phyloP scores from a whole-genome alignment of 23 tunicate genomes.

The Halocynthia roretzi region DNA sequence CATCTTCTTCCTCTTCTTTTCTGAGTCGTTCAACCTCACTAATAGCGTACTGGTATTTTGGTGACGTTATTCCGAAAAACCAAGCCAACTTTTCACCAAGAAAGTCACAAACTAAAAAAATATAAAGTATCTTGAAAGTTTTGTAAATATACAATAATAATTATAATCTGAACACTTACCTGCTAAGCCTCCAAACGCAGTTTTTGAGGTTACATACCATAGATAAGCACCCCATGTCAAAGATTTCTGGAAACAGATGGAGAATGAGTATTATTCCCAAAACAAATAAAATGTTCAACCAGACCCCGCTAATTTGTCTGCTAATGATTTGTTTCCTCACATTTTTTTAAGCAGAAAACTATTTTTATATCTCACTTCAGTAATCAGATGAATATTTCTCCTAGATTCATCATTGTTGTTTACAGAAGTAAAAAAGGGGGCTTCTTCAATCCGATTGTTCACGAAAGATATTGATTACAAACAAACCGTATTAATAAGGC shows the following conservation, averaged over 20 bases:
- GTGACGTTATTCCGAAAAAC: conserved; percentile 83
- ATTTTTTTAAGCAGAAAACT: too few species aligned
- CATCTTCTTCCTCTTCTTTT: conserved; percentile 66
- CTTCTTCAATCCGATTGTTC: too few species aligned
- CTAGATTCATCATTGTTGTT: too few species aligned
- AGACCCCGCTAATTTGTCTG: too few species aligned
- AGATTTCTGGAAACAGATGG: conserved; percentile 30
- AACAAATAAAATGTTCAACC: background rate
- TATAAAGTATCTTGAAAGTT: background rate
- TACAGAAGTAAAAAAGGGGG: too few species aligned
- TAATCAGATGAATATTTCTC: too few species aligned
- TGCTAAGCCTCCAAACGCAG: conserved; percentile 66
- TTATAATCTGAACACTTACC: conserved; percentile 32
- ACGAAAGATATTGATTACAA: too few species aligned
- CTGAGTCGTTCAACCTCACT: conserved; percentile 34
- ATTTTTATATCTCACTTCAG: too few species aligned
- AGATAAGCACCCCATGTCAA: conserved; percentile 79
- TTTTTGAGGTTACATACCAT: conserved; percentile 50
- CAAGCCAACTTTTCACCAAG: conserved; percentile 90
- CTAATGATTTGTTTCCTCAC: too few species aligned
- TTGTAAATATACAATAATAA: background rate
- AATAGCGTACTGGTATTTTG: conserved; percentile 64
- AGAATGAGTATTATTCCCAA: background rate
- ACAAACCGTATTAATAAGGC: too few species aligned
- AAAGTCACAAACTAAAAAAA: conserved; percentile 67